Conservation (phyloP, 2,888 invertebrate species). For the Carabus problematicus region DNA sequence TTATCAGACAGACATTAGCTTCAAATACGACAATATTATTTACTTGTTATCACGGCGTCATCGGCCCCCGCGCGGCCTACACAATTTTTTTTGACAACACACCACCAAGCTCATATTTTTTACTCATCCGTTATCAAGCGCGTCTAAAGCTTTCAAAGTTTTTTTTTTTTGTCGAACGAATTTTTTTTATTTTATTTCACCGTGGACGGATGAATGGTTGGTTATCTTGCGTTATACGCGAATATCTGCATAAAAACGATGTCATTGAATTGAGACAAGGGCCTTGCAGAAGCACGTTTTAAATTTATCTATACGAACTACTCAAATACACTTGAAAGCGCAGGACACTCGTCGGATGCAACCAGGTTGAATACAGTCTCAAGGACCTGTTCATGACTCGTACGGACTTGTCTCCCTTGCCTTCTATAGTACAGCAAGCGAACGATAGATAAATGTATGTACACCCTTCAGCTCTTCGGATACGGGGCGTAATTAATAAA, state of each 20-base stretch:
- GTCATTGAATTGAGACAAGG: conserved; percentile 31
- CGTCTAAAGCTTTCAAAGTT: too few species aligned
- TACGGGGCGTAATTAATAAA: neutral
- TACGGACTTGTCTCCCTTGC: neutral
- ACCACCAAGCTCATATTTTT: too few species aligned
- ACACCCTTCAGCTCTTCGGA: neutral
- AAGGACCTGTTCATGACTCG: conserved; percentile 4
- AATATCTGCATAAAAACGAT: conserved; percentile 35
- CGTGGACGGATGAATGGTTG: too few species aligned
- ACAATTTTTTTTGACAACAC: too few species aligned
- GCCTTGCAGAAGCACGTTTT: conserved; percentile 36
- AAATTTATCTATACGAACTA: conserved; percentile 30
- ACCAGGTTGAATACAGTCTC: conserved; percentile 12
- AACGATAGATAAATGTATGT: neutral
- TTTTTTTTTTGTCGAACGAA: too few species aligned
- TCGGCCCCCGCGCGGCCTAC: too few species aligned
- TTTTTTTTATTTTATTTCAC: too few species aligned
- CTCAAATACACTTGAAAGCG: conserved; percentile 32
- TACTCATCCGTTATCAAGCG: too few species aligned
- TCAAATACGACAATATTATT: too few species aligned
- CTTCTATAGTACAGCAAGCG: neutral
- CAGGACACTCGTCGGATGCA: conserved; percentile 17
- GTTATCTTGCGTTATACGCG: conserved; percentile 4
- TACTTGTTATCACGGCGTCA: too few species aligned
- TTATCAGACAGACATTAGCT: too few species aligned